phyloP scores from a whole-genome alignment of 2,113 vertebrate genomes.

The Phoenicopterus ruber region DNA sequence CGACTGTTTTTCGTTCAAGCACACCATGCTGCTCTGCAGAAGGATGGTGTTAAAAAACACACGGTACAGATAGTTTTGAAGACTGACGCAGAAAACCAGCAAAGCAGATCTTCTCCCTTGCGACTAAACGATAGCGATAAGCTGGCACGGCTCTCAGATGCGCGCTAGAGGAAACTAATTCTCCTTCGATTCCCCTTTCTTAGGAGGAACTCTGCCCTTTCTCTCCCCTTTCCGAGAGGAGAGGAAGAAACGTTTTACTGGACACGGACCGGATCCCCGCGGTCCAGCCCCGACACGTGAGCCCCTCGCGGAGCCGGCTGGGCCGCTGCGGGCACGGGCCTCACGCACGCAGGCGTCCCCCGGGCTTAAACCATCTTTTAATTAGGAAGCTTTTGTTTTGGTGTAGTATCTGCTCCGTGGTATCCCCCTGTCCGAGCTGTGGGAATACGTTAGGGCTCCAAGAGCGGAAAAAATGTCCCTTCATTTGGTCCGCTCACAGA shows the following conservation, averaged over 20 bases:
- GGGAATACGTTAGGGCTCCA: not conserved
- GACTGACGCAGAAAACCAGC: not conserved
- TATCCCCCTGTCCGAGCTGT: not conserved
- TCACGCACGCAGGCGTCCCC: not conserved
- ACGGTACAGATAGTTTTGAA: not conserved
- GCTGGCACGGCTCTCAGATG: not conserved
- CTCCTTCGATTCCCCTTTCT: not conserved
- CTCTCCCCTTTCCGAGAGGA: not conserved
- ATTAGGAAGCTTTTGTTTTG: not conserved
- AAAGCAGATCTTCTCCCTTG: not conserved
- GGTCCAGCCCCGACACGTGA: not conserved
- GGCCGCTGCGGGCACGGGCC: not conserved
- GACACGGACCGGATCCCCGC: not conserved
- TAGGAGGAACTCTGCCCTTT: not conserved
- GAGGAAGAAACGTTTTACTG: not conserved
- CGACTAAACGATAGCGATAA: rapidly evolving
- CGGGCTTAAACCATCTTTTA: not conserved
- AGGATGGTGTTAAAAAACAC: rapidly evolving
- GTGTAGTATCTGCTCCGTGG: not conserved
- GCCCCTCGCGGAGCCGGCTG: not conserved
- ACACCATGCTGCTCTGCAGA: not conserved
- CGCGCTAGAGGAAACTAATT: not conserved
- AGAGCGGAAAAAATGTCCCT: slow-evolving; percentile 42
- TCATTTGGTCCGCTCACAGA: slow-evolving; percentile 52
- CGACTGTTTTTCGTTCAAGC: rapidly evolving